Percentiles rank a stretch among this genome's conserved stretches.
These are phyloP conservation scores for Petrolisthes manimaculis DNA, from an alignment of 2,888 invertebrate species.

Conservation along the genomic window DNA sequence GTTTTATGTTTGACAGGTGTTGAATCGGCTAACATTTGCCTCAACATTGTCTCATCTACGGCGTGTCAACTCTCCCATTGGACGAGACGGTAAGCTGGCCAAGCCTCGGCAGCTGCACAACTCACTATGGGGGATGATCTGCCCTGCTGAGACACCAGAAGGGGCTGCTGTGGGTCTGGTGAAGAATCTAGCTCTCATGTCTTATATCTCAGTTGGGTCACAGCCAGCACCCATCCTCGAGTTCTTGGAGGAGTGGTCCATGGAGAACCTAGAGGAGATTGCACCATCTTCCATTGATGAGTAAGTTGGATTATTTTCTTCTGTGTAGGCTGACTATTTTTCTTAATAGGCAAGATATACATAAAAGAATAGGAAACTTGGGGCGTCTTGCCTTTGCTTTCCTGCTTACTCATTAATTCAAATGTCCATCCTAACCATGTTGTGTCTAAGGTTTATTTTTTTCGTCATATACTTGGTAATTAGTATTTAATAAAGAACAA, in stretches of 20 bases:
- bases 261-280: slow-evolving; percentile 99
- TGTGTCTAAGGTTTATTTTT: no score
- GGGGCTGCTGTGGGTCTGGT: slow-evolving; percentile 94
- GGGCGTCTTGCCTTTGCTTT: no score
- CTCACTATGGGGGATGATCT: slow-evolving; percentile 99
- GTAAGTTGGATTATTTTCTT: slow-evolving; percentile 68
- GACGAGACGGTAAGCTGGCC: slow-evolving; percentile 97
- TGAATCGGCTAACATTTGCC: slow-evolving; percentile 97
- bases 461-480: no score
- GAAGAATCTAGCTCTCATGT: slow-evolving; percentile 99
- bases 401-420: no score
- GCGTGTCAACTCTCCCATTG: slow-evolving; percentile 98
- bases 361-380: no score
- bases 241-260: slow-evolving; percentile 99
- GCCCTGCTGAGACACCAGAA: slow-evolving; percentile 99
- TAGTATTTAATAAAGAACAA: no score
- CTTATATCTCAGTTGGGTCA: slow-evolving; percentile 99
- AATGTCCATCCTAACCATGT: no score
- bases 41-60: slow-evolving; percentile 98
- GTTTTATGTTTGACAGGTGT: slow-evolving; percentile 75
- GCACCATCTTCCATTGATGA: slow-evolving; percentile 98
- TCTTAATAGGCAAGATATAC: no score
- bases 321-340: no score
- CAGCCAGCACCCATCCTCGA: slow-evolving; percentile 99
- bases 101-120: slow-evolving; percentile 99